Evolutionary conservation across 2,797 vertebrate genomes (phyloP).

Genomic region (Decapterus maruadsi): DNA sequence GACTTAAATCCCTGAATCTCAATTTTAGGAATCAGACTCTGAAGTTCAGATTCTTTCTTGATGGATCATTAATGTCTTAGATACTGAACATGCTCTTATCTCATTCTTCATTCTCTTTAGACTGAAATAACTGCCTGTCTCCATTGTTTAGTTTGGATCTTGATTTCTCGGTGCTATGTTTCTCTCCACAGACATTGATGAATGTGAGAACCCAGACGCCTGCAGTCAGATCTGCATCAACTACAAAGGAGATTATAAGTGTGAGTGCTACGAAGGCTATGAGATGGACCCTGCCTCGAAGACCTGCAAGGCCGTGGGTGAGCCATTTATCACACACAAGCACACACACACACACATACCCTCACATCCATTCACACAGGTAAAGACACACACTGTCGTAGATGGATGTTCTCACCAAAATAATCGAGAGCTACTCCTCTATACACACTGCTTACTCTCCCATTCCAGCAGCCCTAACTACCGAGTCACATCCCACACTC

Average conservation of each 20-base stretch:
- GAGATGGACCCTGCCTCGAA: conserved; percentile 96
- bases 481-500: conserved; percentile 45
- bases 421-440: conserved; percentile 22
- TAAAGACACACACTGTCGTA: conserved; percentile 30
- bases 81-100: not conserved
- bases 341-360: conserved; percentile 9
- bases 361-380: not conserved
- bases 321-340: conserved; percentile 59
- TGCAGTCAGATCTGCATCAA: conserved; percentile 99
- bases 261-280: conserved; percentile 96
- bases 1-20: conserved; percentile 2
- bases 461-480: conserved; percentile 46
- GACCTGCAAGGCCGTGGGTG: conserved; percentile 98
- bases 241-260: conserved; percentile 99
- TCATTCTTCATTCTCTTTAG: not conserved
- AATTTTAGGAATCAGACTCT: conserved; percentile 3
- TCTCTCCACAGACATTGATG: conserved; percentile 91
- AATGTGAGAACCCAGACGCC: conserved; percentile 95
- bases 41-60: not conserved
- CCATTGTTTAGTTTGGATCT: conserved; percentile 6
- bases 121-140: not conserved
- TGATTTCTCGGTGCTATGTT: not conserved
- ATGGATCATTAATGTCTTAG: not conserved
- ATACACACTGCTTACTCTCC: conserved; percentile 36
- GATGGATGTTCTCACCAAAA: conserved; percentile 40